Percentiles rank a stretch among this genome's conserved stretches.
Evolutionary conservation across 2,888 invertebrate genomes (phyloP).

Genomic region (Eutolmus rufibarbis): DNA sequence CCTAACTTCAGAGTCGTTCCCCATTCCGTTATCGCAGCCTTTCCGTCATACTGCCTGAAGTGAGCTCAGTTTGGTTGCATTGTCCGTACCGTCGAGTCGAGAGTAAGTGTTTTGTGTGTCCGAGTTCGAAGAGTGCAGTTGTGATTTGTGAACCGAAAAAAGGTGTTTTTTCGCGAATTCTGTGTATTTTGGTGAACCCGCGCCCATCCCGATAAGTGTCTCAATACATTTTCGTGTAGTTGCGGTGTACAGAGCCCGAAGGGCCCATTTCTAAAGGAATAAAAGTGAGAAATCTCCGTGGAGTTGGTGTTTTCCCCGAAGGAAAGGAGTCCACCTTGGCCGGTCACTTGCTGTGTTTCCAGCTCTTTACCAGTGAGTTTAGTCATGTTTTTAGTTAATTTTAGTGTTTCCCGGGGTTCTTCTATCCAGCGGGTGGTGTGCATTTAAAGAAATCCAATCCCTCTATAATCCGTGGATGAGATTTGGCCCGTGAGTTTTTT

Average conservation of each 20-base stretch:
- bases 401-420: background rate
- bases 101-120: background rate
- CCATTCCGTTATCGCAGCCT: background rate
- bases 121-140: background rate
- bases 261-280: background rate
- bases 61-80: slow-evolving; percentile 1
- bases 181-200: slow-evolving; percentile 1
- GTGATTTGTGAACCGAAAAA: background rate
- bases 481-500: background rate
- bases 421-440: background rate
- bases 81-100: background rate
- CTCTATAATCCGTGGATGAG: no score
- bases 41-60: background rate
- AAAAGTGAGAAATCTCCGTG: background rate
- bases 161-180: background rate
- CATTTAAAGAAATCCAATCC: background rate
- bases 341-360: slow-evolving; percentile 1
- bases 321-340: slow-evolving; percentile 1
- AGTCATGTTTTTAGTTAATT: background rate
- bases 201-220: background rate
- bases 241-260: background rate
- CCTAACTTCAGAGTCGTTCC: background rate
- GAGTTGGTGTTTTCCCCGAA: background rate
- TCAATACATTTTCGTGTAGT: background rate
- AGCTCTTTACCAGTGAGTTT: slow-evolving; percentile 20